Evolutionary conservation across 1,140 invertebrate genomes (phyloP), one percentile per base, ranked within the genome.

Genomic region (Scaptomyza pallida): DNA sequence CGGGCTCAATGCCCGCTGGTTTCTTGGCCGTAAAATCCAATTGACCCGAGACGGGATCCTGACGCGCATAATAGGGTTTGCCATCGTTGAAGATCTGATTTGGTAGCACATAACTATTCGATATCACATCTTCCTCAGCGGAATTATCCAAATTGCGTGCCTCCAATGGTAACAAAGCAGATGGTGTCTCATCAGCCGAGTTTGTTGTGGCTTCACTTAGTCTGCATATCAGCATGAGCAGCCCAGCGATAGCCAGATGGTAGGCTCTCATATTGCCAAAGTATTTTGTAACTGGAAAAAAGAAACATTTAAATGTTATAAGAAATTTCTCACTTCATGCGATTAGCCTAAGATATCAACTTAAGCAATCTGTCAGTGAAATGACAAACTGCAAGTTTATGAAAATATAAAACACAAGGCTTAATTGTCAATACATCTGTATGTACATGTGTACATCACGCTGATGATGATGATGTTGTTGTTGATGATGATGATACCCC

Each of bases 31-130:
- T 93, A 43, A 95, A 94, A 68, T 95, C 94, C 23, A 95, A 92
- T 65, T 93, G 92, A 4, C 94, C 94, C 0, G 94, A 95, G 12
- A 94, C 90, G 0, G 94, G 94, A 91, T 95, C 94, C 71, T 95
- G 94, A 37, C 94, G 94, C 0, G 94, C 82, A 45, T 94, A 95
- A 78, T 95, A 95, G 0, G 95, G 94, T 69, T 94, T 94, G 17
- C 95, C 95, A 54, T 94, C 93, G 73, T 95, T 95, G 75, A 95
- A 94, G 19, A 91, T 91, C 70, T 91, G 91, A 77, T 91, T 91
- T 15, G 91, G 90, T 9, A 91, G 50, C 8, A 91, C 78, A 19
- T 91, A 91, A 33, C 83, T 89, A 12, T 67, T 83, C 2, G 90
- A 82, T 35, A 90, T 82, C 2, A 91, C 51, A 13, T 91, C 90